Base-by-base conservation (phyloP, 2,888 invertebrate genomes). In the Leptopterna dolabrata region DNA sequence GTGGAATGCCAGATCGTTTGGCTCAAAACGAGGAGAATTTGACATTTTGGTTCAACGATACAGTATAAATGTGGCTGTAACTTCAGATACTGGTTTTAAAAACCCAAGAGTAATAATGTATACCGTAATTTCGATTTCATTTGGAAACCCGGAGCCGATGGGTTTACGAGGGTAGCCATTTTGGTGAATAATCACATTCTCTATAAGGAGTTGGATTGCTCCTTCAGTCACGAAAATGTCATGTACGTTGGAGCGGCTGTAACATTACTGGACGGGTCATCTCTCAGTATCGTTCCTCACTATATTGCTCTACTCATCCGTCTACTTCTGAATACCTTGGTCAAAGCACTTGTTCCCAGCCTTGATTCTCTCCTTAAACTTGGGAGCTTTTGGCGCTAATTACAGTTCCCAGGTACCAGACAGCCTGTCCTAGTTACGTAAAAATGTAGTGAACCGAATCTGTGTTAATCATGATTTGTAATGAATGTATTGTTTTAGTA, bases 11-110 rank as follows among this genome's bases (percentile, higher is more conserved):
- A 11, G 71, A 71, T 71, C 71, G 24, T 71, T 71, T 71, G 11
- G 71, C 71, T 71, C 71, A 71, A 71, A 71, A 24, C 71, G 71
- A 13, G 71, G 71, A n/a, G n/a, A n/a, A n/a, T n/a, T n/a, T n/a
- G n/a, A n/a, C n/a, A n/a, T n/a, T n/a, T n/a, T n/a, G n/a, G 73
- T 73, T 2, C 73, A 73, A 29, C 73, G 73, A 13, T 29, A 16
- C 13, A 73, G 29, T 73, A 73, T 73, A 1, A 73, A 30, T 30
- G 73, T 73, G 6, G 73, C 73, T 1, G 70, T 70, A 29, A 70
- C 19, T 13, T 70, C 70, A 70, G 70, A 70, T 1, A 70, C 70
- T 70, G 70, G 73, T 16, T 73, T 73, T 73, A n/a, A n/a, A 73
- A 73, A 36, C 30, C 73, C 73, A 73, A 36, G 27, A 3, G 6